Conservation (phyloP, 1,140 invertebrate genomes). For the Bombyx mandarina region DNA sequence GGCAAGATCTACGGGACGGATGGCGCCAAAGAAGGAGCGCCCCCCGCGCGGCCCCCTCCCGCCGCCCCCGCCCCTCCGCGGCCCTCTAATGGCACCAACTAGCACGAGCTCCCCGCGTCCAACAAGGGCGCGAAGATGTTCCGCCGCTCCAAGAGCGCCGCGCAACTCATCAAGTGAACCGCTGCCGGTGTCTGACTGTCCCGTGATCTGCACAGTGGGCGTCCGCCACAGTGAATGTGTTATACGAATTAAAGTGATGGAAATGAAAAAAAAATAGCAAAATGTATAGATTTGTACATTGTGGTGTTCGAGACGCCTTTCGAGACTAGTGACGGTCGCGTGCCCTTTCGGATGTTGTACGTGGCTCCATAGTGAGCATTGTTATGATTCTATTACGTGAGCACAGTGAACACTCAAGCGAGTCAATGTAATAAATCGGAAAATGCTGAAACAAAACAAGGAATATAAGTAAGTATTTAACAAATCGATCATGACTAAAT, state of each 20-base stretch:
- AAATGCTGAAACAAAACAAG: conserved; percentile 18
- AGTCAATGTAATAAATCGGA: conserved; percentile 64
- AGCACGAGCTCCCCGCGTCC: conserved; percentile 68
- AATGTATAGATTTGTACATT: no score
- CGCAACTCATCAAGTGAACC: conserved; percentile 67
- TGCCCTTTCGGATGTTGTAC: conserved; percentile 66
- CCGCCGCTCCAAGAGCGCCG: conserved; percentile 68
- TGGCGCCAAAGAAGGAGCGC: conserved; percentile 41
- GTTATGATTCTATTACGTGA: conserved; percentile 58
- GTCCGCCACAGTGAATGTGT: conserved; percentile 37
- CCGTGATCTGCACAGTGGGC: not conserved
- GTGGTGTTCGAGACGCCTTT: no score
- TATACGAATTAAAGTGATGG: conserved; percentile 58
- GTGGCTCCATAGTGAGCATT: conserved; percentile 54
- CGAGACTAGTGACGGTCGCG: conserved; percentile 1
- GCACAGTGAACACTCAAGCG: conserved; percentile 48
- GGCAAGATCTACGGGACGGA: conserved; percentile 95
- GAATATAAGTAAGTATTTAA: conserved; percentile 25
- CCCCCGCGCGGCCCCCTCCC: conserved; percentile 29
- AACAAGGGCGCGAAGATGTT: conserved; percentile 68
- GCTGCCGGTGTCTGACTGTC: not conserved
- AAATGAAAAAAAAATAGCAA: conserved; percentile 28
- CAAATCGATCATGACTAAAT: conserved; percentile 16
- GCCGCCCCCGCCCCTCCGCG: conserved; percentile 21
- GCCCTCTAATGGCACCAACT: conserved; percentile 60